Percentiles rank a stretch among this genome's conserved stretches.
These are phyloP conservation scores for Antechinus flavipes DNA, from an alignment of 2,113 vertebrate genomes.

Conservation along the genomic window DNA sequence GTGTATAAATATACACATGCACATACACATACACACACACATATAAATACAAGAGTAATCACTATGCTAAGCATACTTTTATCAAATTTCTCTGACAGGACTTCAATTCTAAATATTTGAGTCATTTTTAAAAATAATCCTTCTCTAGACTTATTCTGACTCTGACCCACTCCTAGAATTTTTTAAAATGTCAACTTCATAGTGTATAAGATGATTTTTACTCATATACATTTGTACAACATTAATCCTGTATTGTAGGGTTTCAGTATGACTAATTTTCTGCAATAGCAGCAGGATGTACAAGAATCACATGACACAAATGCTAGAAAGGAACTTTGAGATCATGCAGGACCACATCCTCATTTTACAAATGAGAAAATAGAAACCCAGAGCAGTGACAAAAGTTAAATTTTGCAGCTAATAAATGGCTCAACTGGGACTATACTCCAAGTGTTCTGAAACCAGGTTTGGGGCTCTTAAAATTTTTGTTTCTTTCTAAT, in stretches of 20 bases:
- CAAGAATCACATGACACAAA: not conserved
- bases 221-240: too few species aligned
- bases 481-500: not conserved
- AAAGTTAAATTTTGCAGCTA: not conserved
- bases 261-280: not conserved
- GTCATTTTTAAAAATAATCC: not conserved
- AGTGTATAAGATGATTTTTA: not conserved
- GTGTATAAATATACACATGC: not conserved
- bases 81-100: not conserved
- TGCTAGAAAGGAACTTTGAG: not conserved
- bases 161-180: not conserved
- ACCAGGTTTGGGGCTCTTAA: not conserved
- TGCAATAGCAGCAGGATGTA: not conserved
- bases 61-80: not conserved
- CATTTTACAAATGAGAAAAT: not conserved
- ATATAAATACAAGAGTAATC: not conserved
- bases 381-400: not conserved
- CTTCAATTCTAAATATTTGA: not conserved
- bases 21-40: not conserved
- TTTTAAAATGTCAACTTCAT: not conserved
- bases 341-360: not conserved
- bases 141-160: not conserved
- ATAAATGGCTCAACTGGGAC: not conserved
- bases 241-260: not conserved
- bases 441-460: not conserved